Base-by-base conservation (phyloP, 1,140 invertebrate genomes). In the Galleria mellonella region DNA sequence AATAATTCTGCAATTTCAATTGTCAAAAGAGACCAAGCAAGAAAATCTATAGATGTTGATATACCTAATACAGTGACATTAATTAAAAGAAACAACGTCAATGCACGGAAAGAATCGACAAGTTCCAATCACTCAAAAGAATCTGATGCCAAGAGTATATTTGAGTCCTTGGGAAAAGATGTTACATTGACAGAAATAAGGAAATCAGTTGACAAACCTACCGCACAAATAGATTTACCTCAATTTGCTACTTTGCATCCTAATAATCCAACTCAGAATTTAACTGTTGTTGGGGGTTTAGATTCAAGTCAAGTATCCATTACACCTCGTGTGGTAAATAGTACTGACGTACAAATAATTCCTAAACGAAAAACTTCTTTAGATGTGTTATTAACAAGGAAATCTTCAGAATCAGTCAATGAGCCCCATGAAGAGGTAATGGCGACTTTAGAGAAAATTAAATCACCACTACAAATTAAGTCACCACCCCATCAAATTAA, bases 1-100 rank as follows among this genome's bases (percentile, higher is more conserved):
- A 86, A 85, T 39, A 87, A 87, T 59, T 79, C 86, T 12, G 81
- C 83, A 17, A 84, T 87, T 47, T 86, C 86, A 40, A 84, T 87
- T 56, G 73, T 86, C 3, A 87, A 87, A 58, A 74, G 83, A 46
- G 86, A 87, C 62, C 81, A 85, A 61, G 68, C 74, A 12, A 73
- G 84, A 35, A 77, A 77, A 42, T 87, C 86, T 10, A 62, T 82
- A 30, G 84, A 87, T 42, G 62, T 86, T 14, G 86, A 87, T 30
- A 45, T 85, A 12, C 75, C 86, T n/a, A 86, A 85, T 56, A 79
- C 78, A 17, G 72, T 87, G 0, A 87, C 86, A 28, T 57, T 87
- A 9, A 87, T 87, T 17, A 87, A 87, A 46, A 74, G 83, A 30
- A 85, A 85, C 43, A 83, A 78, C 49, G 57, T 76, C 11, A 78